Base-by-base conservation (phyloP, 1,140 invertebrate species). In the Paralvinella palmiformis region DNA sequence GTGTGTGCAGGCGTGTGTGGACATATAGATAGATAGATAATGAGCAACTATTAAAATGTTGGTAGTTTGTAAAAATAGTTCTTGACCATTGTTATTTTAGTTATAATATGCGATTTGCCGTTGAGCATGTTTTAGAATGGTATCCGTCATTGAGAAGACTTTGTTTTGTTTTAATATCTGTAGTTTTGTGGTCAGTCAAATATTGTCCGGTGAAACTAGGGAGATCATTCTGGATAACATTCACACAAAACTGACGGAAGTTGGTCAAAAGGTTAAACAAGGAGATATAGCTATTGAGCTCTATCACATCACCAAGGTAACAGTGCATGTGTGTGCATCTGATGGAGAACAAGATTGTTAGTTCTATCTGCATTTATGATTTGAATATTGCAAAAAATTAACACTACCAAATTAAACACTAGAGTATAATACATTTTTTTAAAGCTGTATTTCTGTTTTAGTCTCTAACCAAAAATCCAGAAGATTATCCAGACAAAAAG, bases 401-500 rank as follows among this genome's bases (percentile, higher is more conserved):
- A n/a, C n/a, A n/a, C n/a, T n/a, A n/a, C n/a, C n/a, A n/a, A n/a
- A n/a, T n/a, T n/a, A n/a, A n/a, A n/a, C n/a, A n/a, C n/a, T n/a
- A n/a, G n/a, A n/a, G n/a, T n/a, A n/a, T n/a, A 52, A 22, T 52
- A 2, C n/a, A 7, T 27, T 22, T 52, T n/a, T 52, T 52, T n/a
- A 27, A 22, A 27, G 20, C 15, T 15, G n/a, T 13, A n/a, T 22
- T 17, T 52, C 44, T 56, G 58, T 73, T 75, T 24, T 66, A 85
- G 85, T 92, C 96, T 80, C 81, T 99, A 17, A 96, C 94, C 0
- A 97, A 96, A 81, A 88, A 94, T 79, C 95, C 96, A 0, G 88
- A 89, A 66, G 91, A 96, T 67, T 99, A 99, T 81, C 84, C 88
- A 0, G 92, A 97, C 73, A 88, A 88, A 67, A 90, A 88, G 74